Evolutionary conservation across 1,140 invertebrate species (phyloP), one percentile per base, ranked within the genome.

Genomic region (Daktulosphaira vitifoliae): DNA sequence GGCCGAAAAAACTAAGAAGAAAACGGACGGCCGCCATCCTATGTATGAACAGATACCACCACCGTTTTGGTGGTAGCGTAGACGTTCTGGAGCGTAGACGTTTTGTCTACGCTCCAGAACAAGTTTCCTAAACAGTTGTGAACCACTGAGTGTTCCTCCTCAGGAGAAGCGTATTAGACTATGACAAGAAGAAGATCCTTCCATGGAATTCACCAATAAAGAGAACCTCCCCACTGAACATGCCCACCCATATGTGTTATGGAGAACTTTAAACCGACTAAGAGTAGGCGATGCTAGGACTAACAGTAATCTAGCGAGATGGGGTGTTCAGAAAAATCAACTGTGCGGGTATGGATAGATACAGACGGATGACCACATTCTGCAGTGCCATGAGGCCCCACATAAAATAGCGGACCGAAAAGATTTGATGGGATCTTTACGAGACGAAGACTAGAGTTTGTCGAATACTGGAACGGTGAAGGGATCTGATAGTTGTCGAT

Each of bases 211-310:
- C 16, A 3, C 33, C 33, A 25, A 39, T 39, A 39, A 22, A 42
- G 54, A 59, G 22, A 37, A 15, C 23, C 33, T 59, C n/a, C 33
- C 54, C 42, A 37, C 54, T 39, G 54, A 16, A 20, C 18, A 42
- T 44, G 39, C 39, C 20, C 54, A 39, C 23, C 18, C 37, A 26
- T 59, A 37, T 59, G n/a, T 37, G 16, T 6, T 59, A 37, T 59
- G 54, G 54, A 59, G 54, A 59, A 59, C 54, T 1, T 23, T 59
- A 26, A 59, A 59, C 37, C 54, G 54, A 39, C 23, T 59, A 25
- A 65, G 25, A 15, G 20, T 51, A 42, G 39, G 39, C 39, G 39
- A 7, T 42, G 39, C 39, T 42, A 42, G 39, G 39, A 42, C 39
- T 42, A 42, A 42, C 39, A 42, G 39, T 42, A 42, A 42, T 42